These are phyloP conservation scores for Macrophya annulata DNA, from an alignment of 2,888 invertebrate genomes.

Conservation along the genomic window DNA sequence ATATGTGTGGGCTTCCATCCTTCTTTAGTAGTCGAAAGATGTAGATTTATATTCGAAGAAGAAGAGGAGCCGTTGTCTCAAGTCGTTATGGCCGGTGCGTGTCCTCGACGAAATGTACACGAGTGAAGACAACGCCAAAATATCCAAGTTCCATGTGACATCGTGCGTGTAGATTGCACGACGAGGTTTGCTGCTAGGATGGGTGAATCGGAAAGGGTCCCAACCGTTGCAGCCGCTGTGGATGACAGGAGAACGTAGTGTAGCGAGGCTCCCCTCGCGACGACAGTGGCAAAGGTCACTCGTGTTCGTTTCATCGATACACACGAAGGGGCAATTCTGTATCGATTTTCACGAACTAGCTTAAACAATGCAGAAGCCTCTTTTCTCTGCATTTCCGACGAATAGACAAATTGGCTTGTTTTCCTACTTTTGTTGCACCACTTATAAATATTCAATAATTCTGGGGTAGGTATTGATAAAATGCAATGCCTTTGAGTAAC, in stretches of 20 bases:
- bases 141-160: conserved; percentile 52
- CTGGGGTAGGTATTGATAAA: neutral
- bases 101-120: conserved; percentile 42
- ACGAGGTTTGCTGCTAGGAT: conserved; percentile 40
- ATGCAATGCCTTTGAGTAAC: neutral
- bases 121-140: conserved; percentile 40
- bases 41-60: conserved; percentile 45
- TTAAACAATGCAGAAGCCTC: conserved; percentile 36
- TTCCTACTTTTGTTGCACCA: neutral
- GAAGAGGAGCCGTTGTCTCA: conserved; percentile 26
- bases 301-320: conserved; percentile 51
- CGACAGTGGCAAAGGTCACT: conserved; percentile 50
- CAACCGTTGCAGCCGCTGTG: conserved; percentile 50
- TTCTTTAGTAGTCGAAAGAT: conserved; percentile 9
- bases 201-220: conserved; percentile 37
- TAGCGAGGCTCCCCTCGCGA: conserved; percentile 29
- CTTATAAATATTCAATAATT: neutral
- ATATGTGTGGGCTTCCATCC: neutral
- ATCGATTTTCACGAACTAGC: conserved; percentile 38
- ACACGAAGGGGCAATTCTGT: conserved; percentile 48
- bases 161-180: conserved; percentile 52
- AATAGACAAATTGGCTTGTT: neutral
- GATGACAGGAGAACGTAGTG: conserved; percentile 47
- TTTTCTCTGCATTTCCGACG: conserved; percentile 3
- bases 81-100: conserved; percentile 44